These are phyloP conservation scores for Epinephelus cyanopodus DNA, from an alignment of 2,113 vertebrate species.

Conservation along the genomic window DNA sequence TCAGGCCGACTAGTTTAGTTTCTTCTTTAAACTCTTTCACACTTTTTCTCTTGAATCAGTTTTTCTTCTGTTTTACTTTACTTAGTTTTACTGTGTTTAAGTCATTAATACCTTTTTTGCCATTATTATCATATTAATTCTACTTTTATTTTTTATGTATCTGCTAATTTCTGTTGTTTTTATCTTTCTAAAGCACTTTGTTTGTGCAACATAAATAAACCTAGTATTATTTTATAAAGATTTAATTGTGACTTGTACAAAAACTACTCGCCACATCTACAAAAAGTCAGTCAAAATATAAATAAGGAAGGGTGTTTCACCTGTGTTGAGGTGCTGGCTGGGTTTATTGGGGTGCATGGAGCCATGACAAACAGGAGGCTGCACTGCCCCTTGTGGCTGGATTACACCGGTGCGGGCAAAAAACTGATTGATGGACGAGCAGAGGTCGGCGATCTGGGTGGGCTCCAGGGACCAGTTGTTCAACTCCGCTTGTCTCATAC, in stretches of 20 bases:
- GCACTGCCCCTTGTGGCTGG: conserved; percentile 90
- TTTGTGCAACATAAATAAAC: too few species aligned
- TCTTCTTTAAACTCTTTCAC: too few species aligned
- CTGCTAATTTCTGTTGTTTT: too few species aligned
- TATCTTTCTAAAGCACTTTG: too few species aligned
- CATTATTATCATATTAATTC: too few species aligned
- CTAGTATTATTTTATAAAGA: too few species aligned
- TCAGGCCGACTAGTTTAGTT: too few species aligned
- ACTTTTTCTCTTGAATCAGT: too few species aligned
- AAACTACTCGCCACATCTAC: background rate
- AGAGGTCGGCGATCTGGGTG: conserved; percentile 93
- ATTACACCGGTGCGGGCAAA: conserved; percentile 94
- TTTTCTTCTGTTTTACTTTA: too few species aligned
- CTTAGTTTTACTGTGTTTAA: too few species aligned
- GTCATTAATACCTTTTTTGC: too few species aligned
- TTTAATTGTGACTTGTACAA: background rate
- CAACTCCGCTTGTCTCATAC: conserved; percentile 94
- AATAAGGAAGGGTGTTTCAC: conserved; percentile 62
- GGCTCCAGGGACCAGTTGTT: conserved; percentile 96
- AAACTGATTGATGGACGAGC: conserved; percentile 95
- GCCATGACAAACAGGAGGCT: conserved; percentile 89
- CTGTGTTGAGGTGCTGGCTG: conserved; percentile 91
- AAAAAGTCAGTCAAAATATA: background rate
- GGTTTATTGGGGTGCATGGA: conserved; percentile 91
- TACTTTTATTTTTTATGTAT: too few species aligned